Evolutionary conservation across 2,888 invertebrate species (phyloP), one percentile per base, ranked within the genome.

Genomic region (Bombylius discolor): DNA sequence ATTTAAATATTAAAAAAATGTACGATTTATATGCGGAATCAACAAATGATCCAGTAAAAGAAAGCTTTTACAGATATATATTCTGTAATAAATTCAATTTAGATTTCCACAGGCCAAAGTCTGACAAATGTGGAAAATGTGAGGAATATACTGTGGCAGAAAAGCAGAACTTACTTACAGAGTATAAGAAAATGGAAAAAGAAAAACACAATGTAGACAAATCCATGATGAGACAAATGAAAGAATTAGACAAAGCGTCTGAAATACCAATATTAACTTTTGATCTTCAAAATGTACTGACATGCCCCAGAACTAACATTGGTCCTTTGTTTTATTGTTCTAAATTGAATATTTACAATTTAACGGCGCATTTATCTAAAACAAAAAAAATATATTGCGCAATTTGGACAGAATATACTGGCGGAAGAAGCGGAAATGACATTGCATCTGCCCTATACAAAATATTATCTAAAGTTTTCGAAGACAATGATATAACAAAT

Each of bases 101-200:
- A 5, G 50, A 48, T 46, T 58, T 58, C 34, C 53, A 56, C 49
- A 46, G 46, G 11, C 54, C 52, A 33, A 56, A 53, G 53, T 54
- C 54, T 12, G 58, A 56, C 32, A 56, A 33, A 48, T 58, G 54
- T 51, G 48, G 47, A 14, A 56, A 54, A 45, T 54, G 53, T 49
- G 54, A 58, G 11, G 33, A 51, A 14, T 58, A 45, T 58, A 13
- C 4, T 39, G 36, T 36, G 36, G 47, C 54, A 47, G 50, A 52
- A 31, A 58, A 53, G 42, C 51, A 53, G 34, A 51, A 53, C 2
- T 12, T 31, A 39, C 12, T 54, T 14, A 58, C 49, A 11, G 54
- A 54, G 11, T 11, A 33, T 14, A 48, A 45, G 39, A 52, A 49
- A 23, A 33, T 23, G 46, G 49, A 53, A 33, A 33, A 50, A 12